These are phyloP conservation scores for Stenodema calcarata DNA, from an alignment of 2,888 invertebrate species.

Conservation along the genomic window DNA sequence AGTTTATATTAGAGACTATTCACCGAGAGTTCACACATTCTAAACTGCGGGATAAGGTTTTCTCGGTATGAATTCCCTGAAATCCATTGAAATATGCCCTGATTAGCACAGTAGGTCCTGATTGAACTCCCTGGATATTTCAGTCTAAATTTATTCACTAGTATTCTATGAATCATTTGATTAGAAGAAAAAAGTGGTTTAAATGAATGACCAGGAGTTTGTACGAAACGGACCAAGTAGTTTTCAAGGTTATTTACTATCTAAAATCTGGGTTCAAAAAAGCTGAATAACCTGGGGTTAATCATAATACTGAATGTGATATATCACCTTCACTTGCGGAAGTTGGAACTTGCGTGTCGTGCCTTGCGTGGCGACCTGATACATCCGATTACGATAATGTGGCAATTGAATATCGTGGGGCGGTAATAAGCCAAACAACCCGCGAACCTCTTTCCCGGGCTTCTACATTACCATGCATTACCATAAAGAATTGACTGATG, in stretches of 20 bases:
- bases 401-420: constrained; percentile 10
- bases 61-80: too few relatives aligned
- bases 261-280: not conserved
- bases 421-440: not conserved
- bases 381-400: not conserved
- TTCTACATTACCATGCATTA: not conserved
- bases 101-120: too few relatives aligned
- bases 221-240: not conserved
- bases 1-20: too few relatives aligned
- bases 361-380: not conserved
- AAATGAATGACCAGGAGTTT: too few relatives aligned
- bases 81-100: too few relatives aligned
- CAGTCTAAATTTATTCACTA: too few relatives aligned
- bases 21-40: too few relatives aligned
- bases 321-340: constrained; percentile 26
- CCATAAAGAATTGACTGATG: not conserved
- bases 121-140: too few relatives aligned
- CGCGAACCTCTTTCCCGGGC: not conserved
- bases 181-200: too few relatives aligned
- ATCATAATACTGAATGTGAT: constrained; percentile 13
- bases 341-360: constrained; percentile 23
- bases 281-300: not conserved
- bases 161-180: too few relatives aligned
- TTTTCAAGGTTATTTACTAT: not conserved
- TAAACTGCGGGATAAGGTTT: too few relatives aligned